Percentiles rank a stretch among this genome's conserved stretches.
phyloP scores from a whole-genome alignment of 2,888 invertebrate species.

The Drosophila pegasa region DNA sequence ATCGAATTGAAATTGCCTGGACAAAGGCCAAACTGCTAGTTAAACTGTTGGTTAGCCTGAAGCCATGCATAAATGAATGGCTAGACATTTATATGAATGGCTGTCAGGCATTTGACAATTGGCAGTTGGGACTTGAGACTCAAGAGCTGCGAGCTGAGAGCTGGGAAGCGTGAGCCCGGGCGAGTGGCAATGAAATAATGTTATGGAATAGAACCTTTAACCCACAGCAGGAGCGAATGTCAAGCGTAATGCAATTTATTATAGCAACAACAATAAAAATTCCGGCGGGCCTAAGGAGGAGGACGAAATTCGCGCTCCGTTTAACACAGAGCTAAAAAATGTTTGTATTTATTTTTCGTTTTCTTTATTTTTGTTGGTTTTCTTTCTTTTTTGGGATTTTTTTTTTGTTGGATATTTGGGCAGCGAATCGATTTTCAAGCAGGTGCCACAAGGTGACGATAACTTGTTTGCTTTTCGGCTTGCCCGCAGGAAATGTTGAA shows the following conservation, averaged over 20 bases:
- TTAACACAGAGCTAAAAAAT: slow-evolving; percentile 51
- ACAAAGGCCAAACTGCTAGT: neutral
- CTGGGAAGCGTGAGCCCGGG: neutral
- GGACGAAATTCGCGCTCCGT: slow-evolving; percentile 48
- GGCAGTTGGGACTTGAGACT: slow-evolving; percentile 8
- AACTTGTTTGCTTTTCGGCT: slow-evolving; percentile 49
- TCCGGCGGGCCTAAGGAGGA: neutral
- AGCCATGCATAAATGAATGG: slow-evolving; percentile 10
- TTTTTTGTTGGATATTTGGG: slow-evolving; percentile 27
- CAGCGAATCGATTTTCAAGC: slow-evolving; percentile 51
- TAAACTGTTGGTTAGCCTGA: slow-evolving; percentile 7
- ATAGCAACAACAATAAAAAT: slow-evolving; percentile 57
- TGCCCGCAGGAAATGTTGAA: slow-evolving; percentile 56
- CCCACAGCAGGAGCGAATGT: slow-evolving; percentile 19
- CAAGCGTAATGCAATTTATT: slow-evolving; percentile 59
- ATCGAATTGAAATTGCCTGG: neutral
- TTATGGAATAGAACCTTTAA: neutral
- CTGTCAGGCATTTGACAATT: slow-evolving; percentile 20
- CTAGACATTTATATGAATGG: neutral
- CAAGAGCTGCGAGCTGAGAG: neutral
- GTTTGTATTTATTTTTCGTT: slow-evolving; percentile 25
- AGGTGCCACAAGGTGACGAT: slow-evolving; percentile 51
- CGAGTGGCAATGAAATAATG: neutral
- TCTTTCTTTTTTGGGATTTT: slow-evolving; percentile 20
- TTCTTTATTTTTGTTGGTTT: neutral